Evolutionary conservation across 2,797 vertebrate species (phyloP).

Genomic region (Chrysocyon brachyurus): DNA sequence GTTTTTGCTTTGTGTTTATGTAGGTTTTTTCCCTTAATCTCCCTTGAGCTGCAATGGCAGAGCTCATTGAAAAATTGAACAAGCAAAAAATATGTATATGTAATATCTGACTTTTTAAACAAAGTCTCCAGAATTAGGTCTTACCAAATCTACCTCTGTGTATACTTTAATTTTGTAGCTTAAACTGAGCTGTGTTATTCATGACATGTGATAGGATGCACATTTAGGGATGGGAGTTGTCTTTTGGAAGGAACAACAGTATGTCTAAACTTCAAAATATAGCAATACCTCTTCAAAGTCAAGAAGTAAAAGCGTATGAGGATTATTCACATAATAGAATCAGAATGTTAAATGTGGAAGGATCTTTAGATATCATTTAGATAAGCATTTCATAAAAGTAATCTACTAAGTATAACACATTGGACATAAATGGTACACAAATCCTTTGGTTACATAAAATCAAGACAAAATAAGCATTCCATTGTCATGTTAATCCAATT

Average conservation of each 20-base stretch:
- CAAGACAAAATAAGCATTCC: neutral
- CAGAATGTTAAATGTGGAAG: slow-evolving; percentile 9
- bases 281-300: slow-evolving; percentile 28
- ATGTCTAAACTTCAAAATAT: slow-evolving; percentile 6
- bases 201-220: neutral
- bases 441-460: slow-evolving; percentile 30
- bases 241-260: slow-evolving; percentile 46
- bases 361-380: slow-evolving; percentile 10
- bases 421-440: neutral
- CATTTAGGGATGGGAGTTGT: neutral
- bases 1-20: slow-evolving; percentile 62
- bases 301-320: slow-evolving; percentile 40
- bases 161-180: slow-evolving; percentile 71
- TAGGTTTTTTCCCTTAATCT: neutral
- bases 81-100: slow-evolving; percentile 68
- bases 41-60: slow-evolving; percentile 46
- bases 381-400: slow-evolving; percentile 21
- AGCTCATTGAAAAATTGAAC: slow-evolving; percentile 74
- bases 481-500: slow-evolving; percentile 38
- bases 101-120: slow-evolving; percentile 70
- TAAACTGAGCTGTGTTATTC: slow-evolving; percentile 66
- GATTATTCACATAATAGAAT: neutral
- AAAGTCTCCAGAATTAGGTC: slow-evolving; percentile 62
- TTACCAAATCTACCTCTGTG: slow-evolving; percentile 40
- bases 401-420: slow-evolving; percentile 47